A percentile compares a stretch with the other conserved stretches of the same genome.
phyloP scores from a whole-genome alignment of 2,888 invertebrate species.

The Orthosia incerta region DNA sequence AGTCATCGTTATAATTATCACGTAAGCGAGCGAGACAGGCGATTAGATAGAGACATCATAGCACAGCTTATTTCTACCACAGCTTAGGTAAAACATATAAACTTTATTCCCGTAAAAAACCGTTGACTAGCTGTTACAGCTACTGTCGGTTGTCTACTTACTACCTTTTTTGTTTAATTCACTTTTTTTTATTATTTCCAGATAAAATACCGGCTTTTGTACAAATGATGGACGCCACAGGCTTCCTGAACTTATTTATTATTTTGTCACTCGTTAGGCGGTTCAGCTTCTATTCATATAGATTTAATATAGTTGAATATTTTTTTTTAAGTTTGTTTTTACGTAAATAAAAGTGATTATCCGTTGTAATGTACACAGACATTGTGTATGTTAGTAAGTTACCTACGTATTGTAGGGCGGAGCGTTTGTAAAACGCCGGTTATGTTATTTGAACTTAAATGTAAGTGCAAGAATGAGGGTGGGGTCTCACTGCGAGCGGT shows the following conservation, averaged over 20 bases:
- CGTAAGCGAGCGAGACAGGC: too few relatives aligned
- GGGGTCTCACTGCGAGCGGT: conserved; percentile 63
- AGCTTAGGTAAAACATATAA: neutral
- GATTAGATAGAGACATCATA: too few relatives aligned
- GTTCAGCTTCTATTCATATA: conserved; percentile 88
- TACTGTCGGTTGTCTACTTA: neutral
- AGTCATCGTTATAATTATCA: too few relatives aligned
- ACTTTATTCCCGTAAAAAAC: too few relatives aligned
- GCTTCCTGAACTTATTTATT: conserved; percentile 87
- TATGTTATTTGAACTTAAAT: conserved; percentile 58
- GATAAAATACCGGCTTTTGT: conserved; percentile 84
- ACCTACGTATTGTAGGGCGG: conserved; percentile 79
- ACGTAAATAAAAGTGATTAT: conserved; percentile 75
- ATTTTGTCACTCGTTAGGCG: conserved; percentile 87
- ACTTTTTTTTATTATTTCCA: conserved; percentile 73
- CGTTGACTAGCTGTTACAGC: neutral
- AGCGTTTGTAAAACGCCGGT: conserved; percentile 71
- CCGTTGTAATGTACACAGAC: conserved; percentile 65
- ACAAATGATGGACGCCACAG: conserved; percentile 83
- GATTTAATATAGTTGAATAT: conserved; percentile 84
- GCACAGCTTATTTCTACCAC: neutral
- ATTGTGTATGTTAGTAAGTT: conserved; percentile 74
- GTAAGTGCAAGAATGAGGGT: conserved; percentile 65
- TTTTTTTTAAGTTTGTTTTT: conserved; percentile 84
- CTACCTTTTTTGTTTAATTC: neutral